These are phyloP conservation scores for Prionace glauca DNA, from an alignment of 2,797 vertebrate species.

Conservation along the genomic window DNA sequence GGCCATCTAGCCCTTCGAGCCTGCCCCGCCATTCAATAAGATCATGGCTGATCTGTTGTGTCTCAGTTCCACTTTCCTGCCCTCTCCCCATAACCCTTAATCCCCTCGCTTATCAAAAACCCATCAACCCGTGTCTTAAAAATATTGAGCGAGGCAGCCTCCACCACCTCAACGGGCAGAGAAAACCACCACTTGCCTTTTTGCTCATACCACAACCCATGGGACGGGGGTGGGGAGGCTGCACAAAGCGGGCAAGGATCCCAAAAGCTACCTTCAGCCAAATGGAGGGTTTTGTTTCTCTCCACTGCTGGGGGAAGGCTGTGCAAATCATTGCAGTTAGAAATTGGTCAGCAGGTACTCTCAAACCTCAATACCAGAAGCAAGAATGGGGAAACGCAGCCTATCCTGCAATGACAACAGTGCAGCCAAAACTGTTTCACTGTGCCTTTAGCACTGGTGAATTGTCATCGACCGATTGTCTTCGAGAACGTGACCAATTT, in stretches of 20 bases:
- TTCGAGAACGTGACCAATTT: background rate
- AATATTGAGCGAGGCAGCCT: too few relatives aligned
- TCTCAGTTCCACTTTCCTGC: too few relatives aligned
- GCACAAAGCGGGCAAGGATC: background rate
- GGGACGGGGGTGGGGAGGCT: background rate
- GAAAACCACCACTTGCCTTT: background rate
- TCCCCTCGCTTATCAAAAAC: too few relatives aligned
- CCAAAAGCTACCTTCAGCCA: too few relatives aligned
- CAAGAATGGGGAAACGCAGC: too few relatives aligned
- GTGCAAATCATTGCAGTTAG: too few relatives aligned
- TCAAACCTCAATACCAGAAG: background rate
- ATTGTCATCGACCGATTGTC: background rate
- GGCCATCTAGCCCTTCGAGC: too few relatives aligned
- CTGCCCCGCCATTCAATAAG: too few relatives aligned
- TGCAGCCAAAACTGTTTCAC: background rate
- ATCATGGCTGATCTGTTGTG: too few relatives aligned
- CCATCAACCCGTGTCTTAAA: too few relatives aligned
- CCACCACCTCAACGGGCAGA: too few relatives aligned
- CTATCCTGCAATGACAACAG: background rate
- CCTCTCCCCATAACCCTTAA: too few relatives aligned
- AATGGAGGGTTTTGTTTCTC: background rate
- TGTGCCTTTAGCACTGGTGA: background rate
- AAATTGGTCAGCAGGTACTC: background rate
- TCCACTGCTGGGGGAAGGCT: background rate
- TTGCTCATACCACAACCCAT: background rate